Evolutionary conservation across 2,113 vertebrate species (phyloP), one percentile per base, ranked within the genome.

Genomic region (Nothocercus julius): DNA sequence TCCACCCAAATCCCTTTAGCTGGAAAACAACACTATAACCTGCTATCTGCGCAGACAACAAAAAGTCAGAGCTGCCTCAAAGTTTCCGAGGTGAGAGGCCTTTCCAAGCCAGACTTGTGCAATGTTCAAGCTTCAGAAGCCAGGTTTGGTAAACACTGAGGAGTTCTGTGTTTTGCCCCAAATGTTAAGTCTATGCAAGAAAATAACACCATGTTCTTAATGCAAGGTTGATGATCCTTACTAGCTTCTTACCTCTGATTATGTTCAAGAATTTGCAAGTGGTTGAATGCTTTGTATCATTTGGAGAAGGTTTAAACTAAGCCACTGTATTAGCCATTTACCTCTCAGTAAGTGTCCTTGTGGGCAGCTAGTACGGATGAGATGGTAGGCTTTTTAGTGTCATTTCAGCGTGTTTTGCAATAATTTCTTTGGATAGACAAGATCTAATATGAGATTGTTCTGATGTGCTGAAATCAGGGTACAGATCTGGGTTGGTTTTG

Each of bases 391-490:
- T 76, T 32, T 25, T 42, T 44, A 66, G 42, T 34, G 88, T 28
- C 36, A 6, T 74, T 74, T 34, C 22, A 44, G 44, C 14, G 64
- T 81, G 61, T 68, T 92, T 93, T 86, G 54, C 19, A 9, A 25
- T 63, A 38, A 63, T 74, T 84, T 64, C 45, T 9, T 24, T 49
- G 21, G 36, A 49, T 81, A 58, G 54, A 19, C 11, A 40, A 80
- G 36, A 30, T 40, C 59, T 76, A 45, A 7, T 27, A 20, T 32
- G 63, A 81, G 38, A 67, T 74, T 38, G 63, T 66, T 93, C 58
- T 67, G 75, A 30, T 80, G 49, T 83, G 75, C 47, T 72, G n/a
- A 73, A 95, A 53, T 91, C 72, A 45, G 92, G 63, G 72, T 85
- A 63, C 4, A 3, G 68, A 42, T 95, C 61, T 92, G 8, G 7